Conservation (phyloP, 2,888 invertebrate species). For the Macroteleia sp. region DNA sequence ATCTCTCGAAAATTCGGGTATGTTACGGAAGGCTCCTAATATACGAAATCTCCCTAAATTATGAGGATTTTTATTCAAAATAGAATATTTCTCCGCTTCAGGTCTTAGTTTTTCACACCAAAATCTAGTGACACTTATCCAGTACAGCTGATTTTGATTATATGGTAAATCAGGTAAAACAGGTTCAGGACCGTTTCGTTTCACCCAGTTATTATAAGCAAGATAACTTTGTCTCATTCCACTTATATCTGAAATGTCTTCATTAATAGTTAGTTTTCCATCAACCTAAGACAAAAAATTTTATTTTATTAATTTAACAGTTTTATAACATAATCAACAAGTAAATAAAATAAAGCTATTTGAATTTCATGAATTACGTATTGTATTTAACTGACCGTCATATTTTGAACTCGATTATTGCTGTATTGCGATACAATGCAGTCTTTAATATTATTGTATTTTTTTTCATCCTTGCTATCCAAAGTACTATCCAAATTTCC, state of each 20-base stretch:
- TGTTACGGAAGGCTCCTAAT: neutral
- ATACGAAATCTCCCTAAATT: neutral
- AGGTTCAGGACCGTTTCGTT: neutral
- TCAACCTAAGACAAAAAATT: too few relatives aligned
- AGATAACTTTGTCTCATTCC: neutral
- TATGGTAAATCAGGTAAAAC: neutral
- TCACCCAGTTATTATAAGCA: neutral
- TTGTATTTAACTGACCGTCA: too few relatives aligned
- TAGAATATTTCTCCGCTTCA: neutral
- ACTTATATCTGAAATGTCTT: neutral
- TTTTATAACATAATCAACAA: too few relatives aligned
- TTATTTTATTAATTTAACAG: too few relatives aligned
- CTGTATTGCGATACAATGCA: too few relatives aligned
- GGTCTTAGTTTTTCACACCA: neutral
- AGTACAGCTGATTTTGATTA: neutral
- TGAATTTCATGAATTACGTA: too few relatives aligned
- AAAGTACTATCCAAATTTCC: too few relatives aligned
- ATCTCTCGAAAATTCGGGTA: neutral
- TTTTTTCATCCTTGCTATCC: too few relatives aligned
- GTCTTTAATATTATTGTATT: too few relatives aligned
- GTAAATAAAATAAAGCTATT: too few relatives aligned
- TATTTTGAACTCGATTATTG: too few relatives aligned
- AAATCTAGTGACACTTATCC: neutral
- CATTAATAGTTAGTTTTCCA: too few relatives aligned
- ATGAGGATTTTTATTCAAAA: neutral